Percentiles rank a stretch among this genome's conserved stretches.
These are phyloP conservation scores for Plecturocebus donacophilus DNA, from an alignment of 2,113 vertebrate genomes.

Conservation along the genomic window DNA sequence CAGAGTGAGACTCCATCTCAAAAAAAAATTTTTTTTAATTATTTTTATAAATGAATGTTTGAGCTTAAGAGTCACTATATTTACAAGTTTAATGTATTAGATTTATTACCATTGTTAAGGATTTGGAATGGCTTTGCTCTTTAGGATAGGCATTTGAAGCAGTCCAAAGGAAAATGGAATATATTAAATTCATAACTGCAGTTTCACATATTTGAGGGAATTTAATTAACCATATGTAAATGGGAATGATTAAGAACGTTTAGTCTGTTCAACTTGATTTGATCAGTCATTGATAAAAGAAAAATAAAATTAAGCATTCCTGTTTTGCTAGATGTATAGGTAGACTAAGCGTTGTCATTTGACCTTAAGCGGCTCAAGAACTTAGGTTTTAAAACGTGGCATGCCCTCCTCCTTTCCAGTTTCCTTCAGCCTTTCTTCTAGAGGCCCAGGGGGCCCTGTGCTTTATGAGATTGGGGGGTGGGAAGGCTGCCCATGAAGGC, in stretches of 20 bases:
- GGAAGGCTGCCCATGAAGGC: background rate
- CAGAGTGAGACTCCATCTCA: background rate
- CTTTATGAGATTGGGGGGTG: background rate
- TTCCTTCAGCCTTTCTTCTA: background rate
- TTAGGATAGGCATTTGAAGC: slow-evolving; percentile 24
- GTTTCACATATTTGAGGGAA: slow-evolving; percentile 10
- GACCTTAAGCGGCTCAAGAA: background rate
- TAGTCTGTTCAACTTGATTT: background rate
- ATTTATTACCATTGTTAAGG: slow-evolving; percentile 45
- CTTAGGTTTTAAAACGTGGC: background rate
- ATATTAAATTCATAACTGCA: slow-evolving; percentile 7
- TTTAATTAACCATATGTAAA: slow-evolving; percentile 53
- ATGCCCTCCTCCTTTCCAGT: background rate
- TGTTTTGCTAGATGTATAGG: background rate
- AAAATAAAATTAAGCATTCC: slow-evolving; percentile 24
- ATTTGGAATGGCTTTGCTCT: slow-evolving; percentile 10
- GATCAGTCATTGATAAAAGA: background rate
- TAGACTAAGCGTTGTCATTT: background rate
- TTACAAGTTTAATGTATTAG: slow-evolving; percentile 49
- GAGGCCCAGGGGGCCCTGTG: background rate
- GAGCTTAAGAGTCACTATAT: slow-evolving; percentile 19
- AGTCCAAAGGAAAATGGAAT: slow-evolving; percentile 49
- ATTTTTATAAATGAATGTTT: background rate
- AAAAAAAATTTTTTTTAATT: background rate
- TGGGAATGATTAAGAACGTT: background rate